Percentiles rank a stretch among this genome's conserved stretches.
Evolutionary conservation across 2,113 vertebrate genomes (phyloP).

Genomic region (Dasypus novemcinctus): DNA sequence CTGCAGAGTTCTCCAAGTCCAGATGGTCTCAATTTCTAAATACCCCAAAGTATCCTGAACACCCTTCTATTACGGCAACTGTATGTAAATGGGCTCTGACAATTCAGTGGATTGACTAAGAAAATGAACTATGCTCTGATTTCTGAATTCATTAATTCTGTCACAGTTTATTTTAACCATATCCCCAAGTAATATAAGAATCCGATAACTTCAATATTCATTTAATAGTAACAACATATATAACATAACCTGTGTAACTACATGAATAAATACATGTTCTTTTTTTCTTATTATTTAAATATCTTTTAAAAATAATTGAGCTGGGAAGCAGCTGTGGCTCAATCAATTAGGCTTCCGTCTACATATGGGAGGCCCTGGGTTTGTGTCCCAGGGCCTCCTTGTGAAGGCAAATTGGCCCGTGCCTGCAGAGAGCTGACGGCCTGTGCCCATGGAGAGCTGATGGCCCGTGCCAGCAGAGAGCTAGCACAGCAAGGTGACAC

Average conservation of each 20-base stretch:
- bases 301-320: neutral
- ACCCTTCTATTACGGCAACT: neutral
- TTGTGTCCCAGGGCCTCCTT: no score
- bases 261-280: neutral
- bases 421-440: no score
- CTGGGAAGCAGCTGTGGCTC: no score
- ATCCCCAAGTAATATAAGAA: neutral
- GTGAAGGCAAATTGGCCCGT: no score
- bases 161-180: constrained; percentile 21
- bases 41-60: neutral
- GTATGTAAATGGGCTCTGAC: neutral
- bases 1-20: neutral
- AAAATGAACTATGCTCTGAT: neutral
- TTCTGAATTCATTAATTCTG: constrained; percentile 20
- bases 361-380: no score
- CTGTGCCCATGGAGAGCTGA: no score
- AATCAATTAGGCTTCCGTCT: no score
- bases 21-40: neutral
- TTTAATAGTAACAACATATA: neutral
- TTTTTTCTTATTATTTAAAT: neutral
- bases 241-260: neutral
- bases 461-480: no score
- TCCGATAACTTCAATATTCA: neutral
- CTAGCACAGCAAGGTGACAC: no score
- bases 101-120: neutral